A percentile compares a stretch with the other conserved stretches of the same genome.
These are phyloP conservation scores for Rutilus rutilus DNA, from an alignment of 2,113 vertebrate species.

Conservation along the genomic window DNA sequence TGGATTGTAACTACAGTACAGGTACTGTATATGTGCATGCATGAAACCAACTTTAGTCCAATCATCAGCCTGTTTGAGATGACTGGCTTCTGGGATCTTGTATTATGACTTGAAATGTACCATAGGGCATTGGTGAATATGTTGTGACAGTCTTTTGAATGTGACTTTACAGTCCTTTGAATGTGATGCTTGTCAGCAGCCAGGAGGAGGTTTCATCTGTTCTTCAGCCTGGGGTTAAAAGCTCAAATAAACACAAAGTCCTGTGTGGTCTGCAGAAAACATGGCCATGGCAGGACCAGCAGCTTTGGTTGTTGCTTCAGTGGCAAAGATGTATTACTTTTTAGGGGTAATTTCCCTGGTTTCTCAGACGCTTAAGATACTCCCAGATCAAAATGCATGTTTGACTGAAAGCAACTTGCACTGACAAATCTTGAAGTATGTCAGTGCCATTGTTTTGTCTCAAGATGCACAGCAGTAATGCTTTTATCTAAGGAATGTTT, in stretches of 20 bases:
- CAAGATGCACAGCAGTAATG: too few species aligned
- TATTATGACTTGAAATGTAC: slow-evolving; percentile 12
- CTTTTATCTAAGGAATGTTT: too few species aligned
- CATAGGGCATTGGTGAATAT: slow-evolving; percentile 22
- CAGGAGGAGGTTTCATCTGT: slow-evolving; percentile 37
- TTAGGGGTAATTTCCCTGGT: not conserved
- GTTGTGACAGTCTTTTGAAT: slow-evolving; percentile 44
- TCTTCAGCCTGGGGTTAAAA: slow-evolving; percentile 37
- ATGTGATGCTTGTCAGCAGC: slow-evolving; percentile 4
- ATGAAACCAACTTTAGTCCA: not conserved
- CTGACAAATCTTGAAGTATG: too few species aligned
- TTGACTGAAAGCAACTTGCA: too few species aligned
- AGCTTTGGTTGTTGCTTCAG: not conserved
- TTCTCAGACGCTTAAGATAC: too few species aligned
- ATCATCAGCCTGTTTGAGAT: not conserved
- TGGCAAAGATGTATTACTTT: not conserved
- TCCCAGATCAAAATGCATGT: too few species aligned
- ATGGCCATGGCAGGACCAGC: not conserved
- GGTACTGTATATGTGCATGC: not conserved
- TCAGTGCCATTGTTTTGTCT: too few species aligned
- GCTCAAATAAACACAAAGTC: slow-evolving; percentile 37
- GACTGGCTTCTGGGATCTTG: slow-evolving; percentile 5
- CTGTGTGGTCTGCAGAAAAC: not conserved
- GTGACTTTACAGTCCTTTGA: slow-evolving; percentile 39
- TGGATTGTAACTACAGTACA: not conserved